phyloP scores from a whole-genome alignment of 2,113 vertebrate genomes.

The Micromys minutus region DNA sequence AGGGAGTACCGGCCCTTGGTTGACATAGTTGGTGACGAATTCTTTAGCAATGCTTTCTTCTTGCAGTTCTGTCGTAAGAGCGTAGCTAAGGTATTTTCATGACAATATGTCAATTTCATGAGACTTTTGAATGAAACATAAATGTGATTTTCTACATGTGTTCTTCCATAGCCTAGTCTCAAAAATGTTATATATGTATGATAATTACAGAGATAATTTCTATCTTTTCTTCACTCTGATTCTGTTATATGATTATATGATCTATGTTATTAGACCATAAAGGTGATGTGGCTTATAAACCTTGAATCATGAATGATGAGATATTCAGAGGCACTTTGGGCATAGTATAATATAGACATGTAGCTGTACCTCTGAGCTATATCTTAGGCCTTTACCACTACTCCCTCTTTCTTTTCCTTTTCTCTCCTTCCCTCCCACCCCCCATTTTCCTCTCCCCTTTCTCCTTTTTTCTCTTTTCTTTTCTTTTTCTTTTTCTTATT shows the following conservation, averaged over 20 bases:
- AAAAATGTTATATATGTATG: background rate
- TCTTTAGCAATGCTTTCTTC: background rate
- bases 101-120: background rate
- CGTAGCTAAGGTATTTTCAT: conserved; percentile 25
- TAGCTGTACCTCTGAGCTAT: background rate
- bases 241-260: background rate
- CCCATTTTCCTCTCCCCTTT: background rate
- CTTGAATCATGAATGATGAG: background rate
- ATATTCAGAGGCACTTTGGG: background rate
- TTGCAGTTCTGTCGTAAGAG: background rate
- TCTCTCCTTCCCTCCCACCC: background rate
- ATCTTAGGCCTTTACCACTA: background rate
- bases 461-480: background rate
- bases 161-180: background rate
- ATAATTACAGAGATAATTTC: background rate
- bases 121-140: background rate
- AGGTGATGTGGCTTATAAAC: background rate
- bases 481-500: rapidly evolving
- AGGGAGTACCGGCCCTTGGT: background rate
- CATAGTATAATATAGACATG: background rate
- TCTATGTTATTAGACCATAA: background rate
- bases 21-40: background rate
- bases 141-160: background rate
- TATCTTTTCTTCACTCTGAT: background rate
- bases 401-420: background rate